A percentile compares a stretch with the other conserved stretches of the same genome.
Evolutionary conservation across 2,797 vertebrate species (phyloP).

Genomic region (Gobionotothen gibberifrons): DNA sequence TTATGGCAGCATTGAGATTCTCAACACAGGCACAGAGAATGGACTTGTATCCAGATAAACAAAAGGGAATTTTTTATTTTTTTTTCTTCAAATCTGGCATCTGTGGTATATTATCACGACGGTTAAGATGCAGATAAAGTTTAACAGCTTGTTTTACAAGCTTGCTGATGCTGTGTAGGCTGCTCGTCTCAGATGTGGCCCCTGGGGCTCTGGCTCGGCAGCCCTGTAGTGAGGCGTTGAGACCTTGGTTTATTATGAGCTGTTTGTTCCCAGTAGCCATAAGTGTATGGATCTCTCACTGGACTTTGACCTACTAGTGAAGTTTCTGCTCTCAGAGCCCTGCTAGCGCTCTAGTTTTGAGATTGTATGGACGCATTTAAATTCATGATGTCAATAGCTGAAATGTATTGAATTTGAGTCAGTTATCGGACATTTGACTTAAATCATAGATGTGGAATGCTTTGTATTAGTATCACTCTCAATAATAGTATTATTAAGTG

Average conservation of each 20-base stretch:
- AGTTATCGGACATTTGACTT: not conserved
- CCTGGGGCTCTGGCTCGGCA: slow-evolving; percentile 48
- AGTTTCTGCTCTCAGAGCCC: slow-evolving; percentile 45
- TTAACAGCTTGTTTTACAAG: slow-evolving; percentile 76
- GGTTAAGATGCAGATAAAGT: slow-evolving; percentile 76
- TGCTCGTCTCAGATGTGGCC: slow-evolving; percentile 50
- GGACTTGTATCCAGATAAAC: slow-evolving; percentile 27
- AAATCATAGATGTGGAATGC: not conserved
- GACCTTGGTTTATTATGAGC: slow-evolving; percentile 54
- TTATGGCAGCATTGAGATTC: slow-evolving; percentile 53
- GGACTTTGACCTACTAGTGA: slow-evolving; percentile 63
- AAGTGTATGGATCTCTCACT: slow-evolving; percentile 42
- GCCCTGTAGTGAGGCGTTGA: slow-evolving; percentile 49
- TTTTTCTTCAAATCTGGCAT: slow-evolving; percentile 54
- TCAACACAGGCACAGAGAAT: slow-evolving; percentile 42
- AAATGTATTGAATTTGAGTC: slow-evolving; percentile 5
- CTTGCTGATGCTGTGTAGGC: slow-evolving; percentile 50
- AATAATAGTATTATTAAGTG: no score
- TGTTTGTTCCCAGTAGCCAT: slow-evolving; percentile 57
- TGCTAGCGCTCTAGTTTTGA: slow-evolving; percentile 28
- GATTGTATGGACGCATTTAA: slow-evolving; percentile 25
- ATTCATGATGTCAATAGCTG: slow-evolving; percentile 14
- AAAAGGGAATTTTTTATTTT: slow-evolving; percentile 39
- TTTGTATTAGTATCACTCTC: not conserved
- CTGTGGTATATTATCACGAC: slow-evolving; percentile 63